phyloP scores from a whole-genome alignment of 35 echinoderm and acorn worm genomes.

The Stichopus chloronotus region DNA sequence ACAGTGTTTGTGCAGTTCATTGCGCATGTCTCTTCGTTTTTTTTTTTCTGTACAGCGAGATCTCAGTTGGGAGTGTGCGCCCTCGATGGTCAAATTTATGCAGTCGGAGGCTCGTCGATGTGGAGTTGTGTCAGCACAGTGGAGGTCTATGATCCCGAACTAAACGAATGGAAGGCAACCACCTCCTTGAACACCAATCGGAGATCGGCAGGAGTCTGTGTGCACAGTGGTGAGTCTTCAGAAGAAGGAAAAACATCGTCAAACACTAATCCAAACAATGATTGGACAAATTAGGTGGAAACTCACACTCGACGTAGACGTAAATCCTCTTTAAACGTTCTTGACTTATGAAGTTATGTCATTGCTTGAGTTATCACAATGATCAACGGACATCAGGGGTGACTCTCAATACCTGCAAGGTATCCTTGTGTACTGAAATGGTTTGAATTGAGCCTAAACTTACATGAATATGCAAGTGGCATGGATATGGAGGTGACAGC shows the following conservation, averaged over 20 bases:
- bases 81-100: slow-evolving; percentile 74
- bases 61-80: slow-evolving; percentile 84
- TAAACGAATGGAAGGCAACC: slow-evolving; percentile 60
- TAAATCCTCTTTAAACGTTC: no score
- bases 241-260: not conserved
- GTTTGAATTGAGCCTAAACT: no score
- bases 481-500: no score
- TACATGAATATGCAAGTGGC: no score
- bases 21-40: not conserved
- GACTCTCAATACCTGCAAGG: no score
- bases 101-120: slow-evolving; percentile 78
- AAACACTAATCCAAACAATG: not conserved
- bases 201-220: slow-evolving; percentile 86
- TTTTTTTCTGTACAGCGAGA: slow-evolving; percentile 62
- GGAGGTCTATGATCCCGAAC: slow-evolving; percentile 82
- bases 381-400: no score
- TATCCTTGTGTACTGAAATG: no score
- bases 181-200: slow-evolving; percentile 73
- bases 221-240: slow-evolving; percentile 61
- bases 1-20: not conserved
- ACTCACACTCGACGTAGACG: no score
- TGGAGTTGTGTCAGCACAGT: slow-evolving; percentile 93
- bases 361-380: no score
- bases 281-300: not conserved
- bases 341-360: no score